Evolutionary conservation across 2,888 invertebrate species (phyloP), one percentile per base, ranked within the genome.

Genomic region (Minunthozetes semirufus): DNA sequence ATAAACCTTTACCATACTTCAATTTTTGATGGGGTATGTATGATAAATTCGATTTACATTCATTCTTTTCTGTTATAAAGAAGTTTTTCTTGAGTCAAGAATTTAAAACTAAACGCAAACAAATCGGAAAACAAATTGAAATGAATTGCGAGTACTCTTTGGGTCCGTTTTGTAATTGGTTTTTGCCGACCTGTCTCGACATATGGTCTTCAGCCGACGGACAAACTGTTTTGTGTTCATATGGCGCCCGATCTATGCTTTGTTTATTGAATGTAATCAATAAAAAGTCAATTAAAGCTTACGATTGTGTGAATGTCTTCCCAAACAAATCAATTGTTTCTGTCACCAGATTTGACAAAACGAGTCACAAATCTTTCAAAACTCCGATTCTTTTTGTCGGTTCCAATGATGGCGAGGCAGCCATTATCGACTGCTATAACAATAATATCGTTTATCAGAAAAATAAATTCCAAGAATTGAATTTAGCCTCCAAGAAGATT

Each of bases 151-250:
- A 75, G 48, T 72, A 48, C 59, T 72, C 71, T 46, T 75, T 75
- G 46, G 75, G 75, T 42, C 70, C 75, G 25, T 75, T 75, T 63
- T 75, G 46, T 11, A 75, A 75, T 53, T 75, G 75, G 75, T 75
- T 75, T 59, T 13, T 75, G 15, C 75, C 75, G 22, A 61, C 71
- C 0, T 75, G 75, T 75, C 38, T 71, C 17, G 75, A 75, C 22
- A 38, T 75, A n/a, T 75, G 75, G 75, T 68, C 70, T 1, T 50
- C 70, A 27, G 5, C 19, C 8, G 46, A 27, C 15, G 25, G 38
- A 22, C 71, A 38, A 9, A 15, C 29, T 17, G 33, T 63, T 11
- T 63, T 75, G 46, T 13, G 50, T 15, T 70, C 71, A 29, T 75
- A 75, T 19, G 75, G 75, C 27, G 75, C 75, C 53, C 46, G 71